These are phyloP conservation scores for Dendrolimus houi DNA, from an alignment of 2,888 invertebrate species.

Conservation along the genomic window DNA sequence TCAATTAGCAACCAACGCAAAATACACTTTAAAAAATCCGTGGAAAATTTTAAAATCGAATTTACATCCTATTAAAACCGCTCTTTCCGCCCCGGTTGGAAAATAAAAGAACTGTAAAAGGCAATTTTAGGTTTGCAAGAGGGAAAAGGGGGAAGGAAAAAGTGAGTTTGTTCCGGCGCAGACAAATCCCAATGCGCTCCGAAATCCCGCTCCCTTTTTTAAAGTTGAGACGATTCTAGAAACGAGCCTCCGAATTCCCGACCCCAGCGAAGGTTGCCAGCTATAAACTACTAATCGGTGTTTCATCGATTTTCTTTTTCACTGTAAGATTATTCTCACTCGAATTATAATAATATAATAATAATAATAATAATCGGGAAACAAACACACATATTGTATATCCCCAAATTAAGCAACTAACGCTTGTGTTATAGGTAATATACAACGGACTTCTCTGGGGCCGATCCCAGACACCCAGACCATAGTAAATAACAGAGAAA, in stretches of 20 bases:
- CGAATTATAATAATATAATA: too few species aligned
- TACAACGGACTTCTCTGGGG: too few species aligned
- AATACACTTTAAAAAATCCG: constrained; percentile 21
- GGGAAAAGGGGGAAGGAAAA: constrained; percentile 16
- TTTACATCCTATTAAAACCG: constrained; percentile 27
- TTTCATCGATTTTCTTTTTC: background rate
- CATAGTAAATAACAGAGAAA: too few species aligned
- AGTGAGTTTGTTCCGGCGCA: constrained; percentile 43
- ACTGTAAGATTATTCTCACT: too few species aligned
- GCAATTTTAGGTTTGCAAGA: constrained; percentile 36
- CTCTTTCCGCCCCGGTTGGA: constrained; percentile 22
- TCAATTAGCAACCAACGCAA: constrained; percentile 17
- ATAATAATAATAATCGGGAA: too few species aligned
- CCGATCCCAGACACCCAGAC: too few species aligned
- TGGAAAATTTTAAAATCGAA: constrained; percentile 10
- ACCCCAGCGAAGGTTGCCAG: constrained; percentile 33
- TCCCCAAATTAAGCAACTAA: too few species aligned
- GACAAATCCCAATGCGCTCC: constrained; percentile 62
- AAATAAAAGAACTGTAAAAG: constrained; percentile 34
- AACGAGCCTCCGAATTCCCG: constrained; percentile 72
- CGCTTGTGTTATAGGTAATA: too few species aligned
- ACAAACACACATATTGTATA: too few species aligned
- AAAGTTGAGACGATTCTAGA: constrained; percentile 72
- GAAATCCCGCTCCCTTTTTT: constrained; percentile 70
- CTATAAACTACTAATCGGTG: background rate